Evolutionary conservation across 2,797 vertebrate genomes (phyloP), one percentile per base, ranked within the genome.

Genomic region (Premnoplex brunnescens): DNA sequence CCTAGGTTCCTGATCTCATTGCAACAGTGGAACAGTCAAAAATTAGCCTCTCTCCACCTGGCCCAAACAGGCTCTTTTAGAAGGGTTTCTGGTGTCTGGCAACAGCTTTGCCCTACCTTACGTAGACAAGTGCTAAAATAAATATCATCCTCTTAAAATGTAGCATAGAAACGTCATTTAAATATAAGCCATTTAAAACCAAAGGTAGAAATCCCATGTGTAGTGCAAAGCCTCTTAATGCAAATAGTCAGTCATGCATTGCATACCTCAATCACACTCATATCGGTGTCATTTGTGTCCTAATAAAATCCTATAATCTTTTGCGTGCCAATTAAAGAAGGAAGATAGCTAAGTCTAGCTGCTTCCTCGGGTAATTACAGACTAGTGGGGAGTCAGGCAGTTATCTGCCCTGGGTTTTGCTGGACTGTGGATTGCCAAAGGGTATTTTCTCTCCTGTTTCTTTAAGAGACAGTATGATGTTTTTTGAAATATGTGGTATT

Each of bases 361-460:
- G 94, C 98, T 98, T 98, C 98, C 98, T 98, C 76, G 96, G 97
- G 97, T 98, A 97, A 98, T 98, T 97, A 96, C 97, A 96, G 97
- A 97, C 98, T 98, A 97, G 98, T 97, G 98, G 98, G 99, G 99
- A 99, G 98, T 98, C 98, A 98, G 98, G 97, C 98, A 98, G 98
- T 98, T 98, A 95, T 95, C 95, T 92, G 95, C 93, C 81, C 27
- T 48, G 81, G 89, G 89, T 93, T 96, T 97, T 97, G 97, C 97
- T 96, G 97, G 97, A 97, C 97, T 91, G 68, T 78, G 97, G 94
- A 73, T 91, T 97, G 95, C 75, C 81, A 80, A 32, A 32, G 82
- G 52, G 44, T 67, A 12, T 89, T 89, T 74, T 41, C 46, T 67
- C 36, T 82, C 54, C 37, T 19, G 5, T 78, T 93, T 76, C 58